Percentiles rank a stretch among this genome's conserved stretches.
Conservation (phyloP, 2,797 vertebrate genomes). For the Amniataba percoides region DNA sequence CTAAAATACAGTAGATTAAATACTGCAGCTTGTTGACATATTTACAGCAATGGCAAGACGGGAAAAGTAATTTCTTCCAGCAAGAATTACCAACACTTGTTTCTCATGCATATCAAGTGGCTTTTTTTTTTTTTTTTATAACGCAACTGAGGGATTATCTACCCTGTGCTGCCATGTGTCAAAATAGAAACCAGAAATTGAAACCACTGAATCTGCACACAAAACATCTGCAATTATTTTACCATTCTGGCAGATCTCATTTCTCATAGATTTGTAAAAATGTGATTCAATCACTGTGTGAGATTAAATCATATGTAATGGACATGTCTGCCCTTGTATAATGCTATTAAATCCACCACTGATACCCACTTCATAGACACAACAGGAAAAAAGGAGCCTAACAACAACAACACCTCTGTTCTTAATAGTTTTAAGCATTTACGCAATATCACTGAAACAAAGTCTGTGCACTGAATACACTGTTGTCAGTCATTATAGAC, state of each 20-base stretch:
- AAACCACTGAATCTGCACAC: conserved; percentile 3
- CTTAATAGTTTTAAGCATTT: not conserved
- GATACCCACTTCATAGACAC: not conserved
- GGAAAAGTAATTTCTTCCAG: conserved; percentile 11
- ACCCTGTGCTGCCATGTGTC: not conserved
- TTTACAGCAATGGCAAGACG: conserved; percentile 24
- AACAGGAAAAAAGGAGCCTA: not conserved
- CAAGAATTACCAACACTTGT: conserved; percentile 20
- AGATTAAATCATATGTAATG: not conserved
- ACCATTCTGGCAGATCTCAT: not conserved
- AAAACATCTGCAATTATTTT: conserved; percentile 16
- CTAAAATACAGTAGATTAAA: conserved; percentile 18
- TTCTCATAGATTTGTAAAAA: not conserved
- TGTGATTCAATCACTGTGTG: not conserved
- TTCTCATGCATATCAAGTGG: conserved; percentile 44
- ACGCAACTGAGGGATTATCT: conserved; percentile 29
- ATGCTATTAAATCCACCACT: not conserved
- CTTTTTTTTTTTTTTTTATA: conserved; percentile 28
- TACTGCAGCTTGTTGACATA: conserved; percentile 22
- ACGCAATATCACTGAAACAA: not conserved
- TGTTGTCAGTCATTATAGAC: not conserved
- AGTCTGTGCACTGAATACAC: not conserved
- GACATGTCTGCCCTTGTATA: not conserved
- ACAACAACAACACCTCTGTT: not conserved
- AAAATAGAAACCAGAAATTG: conserved; percentile 41